These are phyloP conservation scores for Pogonomyrmex californicus DNA, from an alignment of 1,140 invertebrate species.

Conservation along the genomic window DNA sequence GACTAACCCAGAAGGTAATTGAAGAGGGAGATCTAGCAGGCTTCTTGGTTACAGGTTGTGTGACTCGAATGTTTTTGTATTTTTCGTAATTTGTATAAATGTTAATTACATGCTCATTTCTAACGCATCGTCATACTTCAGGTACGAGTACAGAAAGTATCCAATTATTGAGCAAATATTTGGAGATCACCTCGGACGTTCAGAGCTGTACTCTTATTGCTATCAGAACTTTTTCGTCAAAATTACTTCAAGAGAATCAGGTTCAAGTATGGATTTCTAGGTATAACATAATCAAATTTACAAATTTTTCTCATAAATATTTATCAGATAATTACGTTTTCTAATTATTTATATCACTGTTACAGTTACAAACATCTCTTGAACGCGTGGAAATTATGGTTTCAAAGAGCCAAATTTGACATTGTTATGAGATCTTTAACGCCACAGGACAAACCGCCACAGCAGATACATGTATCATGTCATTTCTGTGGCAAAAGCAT, in stretches of 20 bases:
- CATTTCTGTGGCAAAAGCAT: slow-evolving; percentile 98
- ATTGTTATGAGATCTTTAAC: slow-evolving; percentile 90
- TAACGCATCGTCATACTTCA: slow-evolving; percentile 76
- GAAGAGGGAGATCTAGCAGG: slow-evolving; percentile 94
- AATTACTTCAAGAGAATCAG: slow-evolving; percentile 89
- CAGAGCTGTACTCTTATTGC: slow-evolving; percentile 95
- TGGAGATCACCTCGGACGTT: slow-evolving; percentile 96
- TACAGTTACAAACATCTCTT: slow-evolving; percentile 91
- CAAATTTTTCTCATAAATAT: slow-evolving; percentile 14
- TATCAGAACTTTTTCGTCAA: slow-evolving; percentile 90
- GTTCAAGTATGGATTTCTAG: slow-evolving; percentile 92
- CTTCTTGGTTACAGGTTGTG: slow-evolving; percentile 93
- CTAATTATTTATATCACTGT: background rate
- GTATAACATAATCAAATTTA: slow-evolving; percentile 79
- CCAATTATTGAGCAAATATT: slow-evolving; percentile 94
- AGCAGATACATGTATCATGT: slow-evolving; percentile 96
- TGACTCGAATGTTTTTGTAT: slow-evolving; percentile 56
- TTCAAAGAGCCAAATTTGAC: slow-evolving; percentile 92
- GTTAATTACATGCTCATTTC: slow-evolving; percentile 30
- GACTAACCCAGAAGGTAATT: slow-evolving; percentile 90
- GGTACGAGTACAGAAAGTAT: slow-evolving; percentile 92
- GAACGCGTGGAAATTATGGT: slow-evolving; percentile 94
- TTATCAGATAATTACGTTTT: background rate
- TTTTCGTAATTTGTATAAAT: background rate
- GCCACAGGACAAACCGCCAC: slow-evolving; percentile 89